Base-by-base conservation (phyloP, 2,888 invertebrate genomes). In the Apamea sordens region DNA sequence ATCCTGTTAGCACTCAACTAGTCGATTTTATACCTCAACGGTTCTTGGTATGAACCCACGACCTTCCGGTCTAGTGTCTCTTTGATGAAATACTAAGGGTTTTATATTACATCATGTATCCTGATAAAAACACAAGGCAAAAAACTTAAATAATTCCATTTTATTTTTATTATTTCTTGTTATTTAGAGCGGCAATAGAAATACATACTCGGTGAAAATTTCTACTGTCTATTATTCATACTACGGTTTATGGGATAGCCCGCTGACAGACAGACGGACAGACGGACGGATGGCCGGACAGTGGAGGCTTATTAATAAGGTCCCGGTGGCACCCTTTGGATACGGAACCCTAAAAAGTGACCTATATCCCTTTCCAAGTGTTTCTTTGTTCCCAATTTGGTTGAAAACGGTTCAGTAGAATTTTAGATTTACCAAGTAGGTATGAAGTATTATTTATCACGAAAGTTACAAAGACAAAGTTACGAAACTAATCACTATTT, bases 1-100 rank as follows among this genome's bases (percentile, higher is more conserved):
- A 84, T 86, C 83, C 80, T 76, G 70, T 86, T 83, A 86, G 77
- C 77, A 69, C 70, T 63, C 44, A 70, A 32, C 67, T 41, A 44
- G 21, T 24, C 56, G 36, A 81, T 61, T 81, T 80, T 72, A 81
- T 63, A 41, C 74, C 47, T 69, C 15, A 81, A 77, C 72, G 71
- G 77, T 81, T 81, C 69, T 61, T 56, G 7, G 36, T 41, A 61
- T 81, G 77, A 83, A 84, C 78, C 61, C 41, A 11, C 47, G 32
- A 71, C 41, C 77, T 85, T 83, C 73, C 82, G 65, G 80, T 65
- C 50, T 24, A 36, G 47, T 72, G 36, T 59, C 4, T 74, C n/a
- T 56, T 53, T 32, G 67, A 53, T 64, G 7, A 65, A 69, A 50
- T 36, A 11, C 21, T 21, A 53, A 32, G 41, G 18, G 28, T 41